Evolutionary conservation across 2,113 vertebrate species (phyloP).

Genomic region (Thymallus thymallus): DNA sequence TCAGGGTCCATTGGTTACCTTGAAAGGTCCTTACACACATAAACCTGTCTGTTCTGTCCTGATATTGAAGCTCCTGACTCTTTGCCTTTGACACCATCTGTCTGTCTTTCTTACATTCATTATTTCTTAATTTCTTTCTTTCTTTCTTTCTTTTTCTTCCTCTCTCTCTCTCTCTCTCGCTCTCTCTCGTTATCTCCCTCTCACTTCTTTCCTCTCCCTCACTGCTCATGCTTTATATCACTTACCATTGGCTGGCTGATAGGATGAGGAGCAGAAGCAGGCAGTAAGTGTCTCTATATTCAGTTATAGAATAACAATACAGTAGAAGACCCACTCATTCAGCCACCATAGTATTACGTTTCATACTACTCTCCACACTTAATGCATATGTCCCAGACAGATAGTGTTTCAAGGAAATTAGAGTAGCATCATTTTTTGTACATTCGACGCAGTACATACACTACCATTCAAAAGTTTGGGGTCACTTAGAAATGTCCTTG

Average conservation of each 20-base stretch:
- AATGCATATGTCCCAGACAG: neutral
- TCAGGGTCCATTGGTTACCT: neutral
- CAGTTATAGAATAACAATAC: constrained; percentile 29
- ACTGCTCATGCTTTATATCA: constrained; percentile 35
- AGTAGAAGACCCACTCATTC: constrained; percentile 31
- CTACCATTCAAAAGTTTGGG: no score
- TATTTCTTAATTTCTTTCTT: neutral
- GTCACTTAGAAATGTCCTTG: no score
- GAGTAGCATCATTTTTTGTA: neutral
- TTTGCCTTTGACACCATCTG: neutral
- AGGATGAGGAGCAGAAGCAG: constrained; percentile 98
- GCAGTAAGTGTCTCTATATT: constrained; percentile 83
- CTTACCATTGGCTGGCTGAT: constrained; percentile 56
- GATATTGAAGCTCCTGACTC: neutral
- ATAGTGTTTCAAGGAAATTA: neutral
- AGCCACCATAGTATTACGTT: constrained; percentile 45
- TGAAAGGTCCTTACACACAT: neutral
- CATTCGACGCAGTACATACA: no score
- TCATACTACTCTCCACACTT: constrained; percentile 9
- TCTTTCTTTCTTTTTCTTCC: neutral
- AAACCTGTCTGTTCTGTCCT: neutral
- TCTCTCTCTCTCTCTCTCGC: neutral
- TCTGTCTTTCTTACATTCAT: neutral
- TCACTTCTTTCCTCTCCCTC: constrained; percentile 15
- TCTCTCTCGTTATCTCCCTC: neutral